Evolutionary conservation across 2,888 invertebrate genomes (phyloP).

Genomic region (Sphaerophoria taeniata): DNA sequence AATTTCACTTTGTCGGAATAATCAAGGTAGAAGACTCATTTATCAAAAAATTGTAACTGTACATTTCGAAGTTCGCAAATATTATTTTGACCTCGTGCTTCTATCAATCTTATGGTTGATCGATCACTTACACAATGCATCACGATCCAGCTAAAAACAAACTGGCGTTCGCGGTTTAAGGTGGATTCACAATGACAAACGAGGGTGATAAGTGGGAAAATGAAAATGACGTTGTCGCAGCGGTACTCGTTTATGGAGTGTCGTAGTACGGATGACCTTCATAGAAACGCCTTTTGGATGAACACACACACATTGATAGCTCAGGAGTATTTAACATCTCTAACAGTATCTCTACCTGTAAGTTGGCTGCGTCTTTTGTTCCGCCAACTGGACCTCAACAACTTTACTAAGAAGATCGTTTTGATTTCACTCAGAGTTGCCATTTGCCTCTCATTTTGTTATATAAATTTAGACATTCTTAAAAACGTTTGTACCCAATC

Average conservation of each 20-base stretch:
- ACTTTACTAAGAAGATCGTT: constrained; percentile 55
- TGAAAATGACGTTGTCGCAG: constrained; percentile 28
- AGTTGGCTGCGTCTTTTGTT: constrained; percentile 45
- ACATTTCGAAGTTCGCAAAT: constrained; percentile 1
- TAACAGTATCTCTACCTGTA: constrained; percentile 57
- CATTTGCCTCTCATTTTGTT: neutral
- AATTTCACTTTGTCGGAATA: constrained; percentile 53
- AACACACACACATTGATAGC: constrained; percentile 36
- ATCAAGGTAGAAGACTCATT: constrained; percentile 22
- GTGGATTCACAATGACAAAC: constrained; percentile 59
- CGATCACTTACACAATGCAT: constrained; percentile 47
- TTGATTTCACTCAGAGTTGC: constrained; percentile 57
- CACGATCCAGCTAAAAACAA: constrained; percentile 38
- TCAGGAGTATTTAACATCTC: constrained; percentile 59
- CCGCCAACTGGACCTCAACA: constrained; percentile 60
- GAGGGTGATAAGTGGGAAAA: constrained; percentile 69
- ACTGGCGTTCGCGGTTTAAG: constrained; percentile 36
- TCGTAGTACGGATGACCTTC: constrained; percentile 58
- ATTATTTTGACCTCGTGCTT: constrained; percentile 35
- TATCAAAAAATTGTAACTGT: constrained; percentile 8
- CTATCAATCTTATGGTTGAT: constrained; percentile 66
- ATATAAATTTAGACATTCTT: no score
- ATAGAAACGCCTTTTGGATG: constrained; percentile 64
- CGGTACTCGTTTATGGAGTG: neutral
- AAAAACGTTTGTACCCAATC: no score